Percentiles rank a stretch among this genome's conserved stretches.
These are phyloP conservation scores for Mus pahari DNA, from an alignment of 2,113 vertebrate genomes.

Conservation along the genomic window DNA sequence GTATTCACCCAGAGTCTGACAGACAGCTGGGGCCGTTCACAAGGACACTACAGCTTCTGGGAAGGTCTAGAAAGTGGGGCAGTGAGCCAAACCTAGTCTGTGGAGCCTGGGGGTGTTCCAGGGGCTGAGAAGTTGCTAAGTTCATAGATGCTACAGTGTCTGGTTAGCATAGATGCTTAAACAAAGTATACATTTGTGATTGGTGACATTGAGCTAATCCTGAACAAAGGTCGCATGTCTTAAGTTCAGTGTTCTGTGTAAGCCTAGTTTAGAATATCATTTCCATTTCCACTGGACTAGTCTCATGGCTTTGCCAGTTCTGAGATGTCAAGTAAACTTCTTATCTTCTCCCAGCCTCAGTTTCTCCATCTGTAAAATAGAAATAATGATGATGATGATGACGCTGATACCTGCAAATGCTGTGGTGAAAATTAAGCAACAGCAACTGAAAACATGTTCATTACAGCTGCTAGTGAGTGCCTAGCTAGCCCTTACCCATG, in stretches of 20 bases:
- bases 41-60: neutral
- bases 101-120: neutral
- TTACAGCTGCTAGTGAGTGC: neutral
- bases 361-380: neutral
- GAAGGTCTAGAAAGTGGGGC: neutral
- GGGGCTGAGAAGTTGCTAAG: neutral
- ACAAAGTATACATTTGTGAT: neutral
- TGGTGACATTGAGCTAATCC: neutral
- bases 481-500: neutral
- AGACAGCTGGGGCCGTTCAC: neutral
- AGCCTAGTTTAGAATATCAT: neutral
- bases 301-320: neutral
- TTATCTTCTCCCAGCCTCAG: neutral
- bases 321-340: conserved; percentile 29
- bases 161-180: neutral
- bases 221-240: too few relatives aligned
- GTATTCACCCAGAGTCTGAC: neutral
- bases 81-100: neutral
- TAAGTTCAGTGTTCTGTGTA: neutral
- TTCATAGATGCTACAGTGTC: neutral
- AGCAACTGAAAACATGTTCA: neutral
- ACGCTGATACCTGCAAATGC: neutral
- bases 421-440: conserved; percentile 2
- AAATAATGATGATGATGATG: neutral
- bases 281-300: neutral